These are phyloP conservation scores for Smithornis capensis DNA, from an alignment of 2,113 vertebrate species.

Conservation along the genomic window DNA sequence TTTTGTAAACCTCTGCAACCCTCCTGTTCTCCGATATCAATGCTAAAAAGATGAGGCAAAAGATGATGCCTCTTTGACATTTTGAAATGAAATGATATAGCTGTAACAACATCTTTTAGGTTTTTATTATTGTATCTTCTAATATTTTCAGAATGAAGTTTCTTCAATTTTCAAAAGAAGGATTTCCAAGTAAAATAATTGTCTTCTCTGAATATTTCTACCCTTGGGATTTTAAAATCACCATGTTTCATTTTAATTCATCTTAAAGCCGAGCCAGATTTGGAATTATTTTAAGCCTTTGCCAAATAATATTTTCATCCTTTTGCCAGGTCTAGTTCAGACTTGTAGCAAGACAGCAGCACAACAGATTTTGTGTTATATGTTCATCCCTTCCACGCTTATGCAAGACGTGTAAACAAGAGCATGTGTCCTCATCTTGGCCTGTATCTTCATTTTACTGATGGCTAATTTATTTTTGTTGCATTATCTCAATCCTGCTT, in stretches of 20 bases:
- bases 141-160: neutral
- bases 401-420: neutral
- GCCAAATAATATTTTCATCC: neutral
- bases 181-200: neutral
- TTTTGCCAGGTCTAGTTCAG: neutral
- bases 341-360: neutral
- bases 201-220: neutral
- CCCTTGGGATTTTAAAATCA: neutral
- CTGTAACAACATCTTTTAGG: neutral
- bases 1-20: neutral
- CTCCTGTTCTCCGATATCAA: neutral
- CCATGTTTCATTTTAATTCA: neutral
- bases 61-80: neutral
- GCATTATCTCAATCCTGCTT: neutral
- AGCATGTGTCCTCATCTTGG: neutral
- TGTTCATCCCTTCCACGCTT: neutral
- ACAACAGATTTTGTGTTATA: neutral
- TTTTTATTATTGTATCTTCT: neutral
- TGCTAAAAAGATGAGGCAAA: neutral
- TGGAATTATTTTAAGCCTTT: neutral
- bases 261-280: neutral
- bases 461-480: neutral
- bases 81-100: neutral
- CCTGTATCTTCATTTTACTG: neutral
- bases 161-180: neutral